Evolutionary conservation across 2,888 invertebrate species (phyloP).

Genomic region (Erebia palarica): DNA sequence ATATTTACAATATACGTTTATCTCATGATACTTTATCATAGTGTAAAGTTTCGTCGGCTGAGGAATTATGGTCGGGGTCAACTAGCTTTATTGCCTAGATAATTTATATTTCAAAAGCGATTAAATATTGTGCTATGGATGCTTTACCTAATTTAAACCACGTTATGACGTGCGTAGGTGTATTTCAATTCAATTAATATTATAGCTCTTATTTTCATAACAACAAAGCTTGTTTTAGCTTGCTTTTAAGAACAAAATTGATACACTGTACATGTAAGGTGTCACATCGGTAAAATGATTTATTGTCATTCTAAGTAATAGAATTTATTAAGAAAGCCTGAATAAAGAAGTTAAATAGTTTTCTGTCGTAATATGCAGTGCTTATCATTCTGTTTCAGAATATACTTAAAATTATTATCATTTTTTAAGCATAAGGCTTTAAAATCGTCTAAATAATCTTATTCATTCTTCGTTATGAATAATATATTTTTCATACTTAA

Average conservation of each 20-base stretch:
- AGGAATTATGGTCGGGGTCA: no score
- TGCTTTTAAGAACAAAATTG: constrained; percentile 1
- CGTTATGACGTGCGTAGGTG: constrained; percentile 18
- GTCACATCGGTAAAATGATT: constrained; percentile 35
- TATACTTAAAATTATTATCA: no score
- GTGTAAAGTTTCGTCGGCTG: no score
- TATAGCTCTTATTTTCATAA: neutral
- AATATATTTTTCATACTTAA: no score
- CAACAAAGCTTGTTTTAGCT: constrained; percentile 20
- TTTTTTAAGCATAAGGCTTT: no score
- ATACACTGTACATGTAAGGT: constrained; percentile 6
- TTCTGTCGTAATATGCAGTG: no score
- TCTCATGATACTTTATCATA: no score
- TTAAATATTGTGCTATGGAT: neutral
- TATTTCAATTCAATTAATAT: constrained; percentile 1
- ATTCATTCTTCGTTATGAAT: no score
- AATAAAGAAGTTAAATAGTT: constrained; percentile 12
- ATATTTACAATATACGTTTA: no score
- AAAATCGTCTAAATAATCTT: no score
- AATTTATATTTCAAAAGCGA: neutral
- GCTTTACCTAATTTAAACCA: constrained; percentile 32
- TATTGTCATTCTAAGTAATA: constrained; percentile 23
- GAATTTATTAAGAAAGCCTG: constrained; percentile 40
- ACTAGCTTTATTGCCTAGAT: no score
- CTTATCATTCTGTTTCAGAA: no score